A percentile compares a stretch with the other conserved stretches of the same genome.
These are phyloP conservation scores for Dasypogon diadema DNA, from an alignment of 2,888 invertebrate species.

Conservation along the genomic window DNA sequence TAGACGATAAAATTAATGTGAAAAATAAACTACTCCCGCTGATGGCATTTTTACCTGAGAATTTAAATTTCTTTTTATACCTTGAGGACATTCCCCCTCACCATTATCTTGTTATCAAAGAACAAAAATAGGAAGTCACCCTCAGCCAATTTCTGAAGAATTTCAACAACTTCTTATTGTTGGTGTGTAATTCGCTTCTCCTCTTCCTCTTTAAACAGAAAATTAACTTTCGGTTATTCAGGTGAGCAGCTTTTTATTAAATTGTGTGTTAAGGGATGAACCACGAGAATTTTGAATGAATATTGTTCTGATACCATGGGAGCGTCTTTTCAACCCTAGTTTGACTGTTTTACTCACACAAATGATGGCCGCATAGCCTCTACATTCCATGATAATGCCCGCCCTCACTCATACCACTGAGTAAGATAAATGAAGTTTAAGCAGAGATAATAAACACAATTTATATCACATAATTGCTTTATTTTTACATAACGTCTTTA, in stretches of 20 bases:
- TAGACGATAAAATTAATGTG: background rate
- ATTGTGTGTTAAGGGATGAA: slow-evolving; percentile 47
- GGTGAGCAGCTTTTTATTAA: slow-evolving; percentile 46
- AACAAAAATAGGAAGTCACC: slow-evolving; percentile 41
- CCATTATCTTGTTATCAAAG: slow-evolving; percentile 32
- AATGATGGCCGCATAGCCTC: background rate
- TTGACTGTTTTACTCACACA: background rate
- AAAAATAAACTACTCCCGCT: background rate
- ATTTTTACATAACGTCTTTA: slow-evolving; percentile 50
- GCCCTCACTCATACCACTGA: slow-evolving; percentile 4
- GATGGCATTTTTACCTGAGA: background rate
- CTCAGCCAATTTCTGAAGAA: slow-evolving; percentile 43
- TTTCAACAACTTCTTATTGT: slow-evolving; percentile 41
- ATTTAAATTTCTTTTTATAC: slow-evolving; percentile 1
- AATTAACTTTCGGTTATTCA: slow-evolving; percentile 48
- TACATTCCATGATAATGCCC: background rate
- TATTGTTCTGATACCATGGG: slow-evolving; percentile 26
- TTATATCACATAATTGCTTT: slow-evolving; percentile 50
- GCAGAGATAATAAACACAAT: slow-evolving; percentile 50
- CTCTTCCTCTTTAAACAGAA: slow-evolving; percentile 6
- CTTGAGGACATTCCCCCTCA: background rate
- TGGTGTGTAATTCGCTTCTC: background rate
- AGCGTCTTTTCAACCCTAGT: background rate
- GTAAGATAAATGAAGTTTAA: slow-evolving; percentile 47
- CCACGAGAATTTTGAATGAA: slow-evolving; percentile 41